These are phyloP conservation scores for Melanophora roralis DNA, from an alignment of 2,888 invertebrate species.

Conservation along the genomic window DNA sequence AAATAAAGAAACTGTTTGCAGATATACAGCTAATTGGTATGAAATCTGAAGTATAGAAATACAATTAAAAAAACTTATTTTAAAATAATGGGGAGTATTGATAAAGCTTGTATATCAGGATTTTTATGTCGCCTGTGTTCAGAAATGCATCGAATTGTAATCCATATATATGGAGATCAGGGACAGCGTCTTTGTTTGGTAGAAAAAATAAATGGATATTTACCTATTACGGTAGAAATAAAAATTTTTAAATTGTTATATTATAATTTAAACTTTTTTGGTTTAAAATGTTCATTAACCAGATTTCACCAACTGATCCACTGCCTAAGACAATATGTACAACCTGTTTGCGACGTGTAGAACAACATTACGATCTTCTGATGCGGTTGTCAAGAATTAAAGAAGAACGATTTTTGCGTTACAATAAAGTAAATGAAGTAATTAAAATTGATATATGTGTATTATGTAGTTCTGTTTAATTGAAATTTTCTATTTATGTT, in stretches of 20 bases:
- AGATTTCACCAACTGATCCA: slow-evolving; percentile 82
- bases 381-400: slow-evolving; percentile 73
- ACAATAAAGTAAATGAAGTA: slow-evolving; percentile 53
- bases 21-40: too few species aligned
- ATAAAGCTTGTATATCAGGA: slow-evolving; percentile 87
- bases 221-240: slow-evolving; percentile 85
- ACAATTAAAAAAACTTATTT: too few species aligned
- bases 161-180: slow-evolving; percentile 89
- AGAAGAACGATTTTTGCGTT: slow-evolving; percentile 67
- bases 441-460: too few species aligned
- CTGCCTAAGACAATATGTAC: slow-evolving; percentile 85
- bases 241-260: neutral
- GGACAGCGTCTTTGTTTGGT: slow-evolving; percentile 86
- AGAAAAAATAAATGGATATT: slow-evolving; percentile 87
- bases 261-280: too few species aligned
- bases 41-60: too few species aligned
- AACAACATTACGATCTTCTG: slow-evolving; percentile 78
- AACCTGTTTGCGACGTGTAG: slow-evolving; percentile 80
- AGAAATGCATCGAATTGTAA: slow-evolving; percentile 88
- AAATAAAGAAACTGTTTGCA: too few species aligned
- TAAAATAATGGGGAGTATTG: slow-evolving; percentile 92
- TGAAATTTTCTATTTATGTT: neutral
- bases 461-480: too few species aligned
- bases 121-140: slow-evolving; percentile 92
- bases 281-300: too few species aligned